These are phyloP conservation scores for Marasmarcha lunaedactyla DNA, from an alignment of 2,888 invertebrate genomes.

Conservation along the genomic window DNA sequence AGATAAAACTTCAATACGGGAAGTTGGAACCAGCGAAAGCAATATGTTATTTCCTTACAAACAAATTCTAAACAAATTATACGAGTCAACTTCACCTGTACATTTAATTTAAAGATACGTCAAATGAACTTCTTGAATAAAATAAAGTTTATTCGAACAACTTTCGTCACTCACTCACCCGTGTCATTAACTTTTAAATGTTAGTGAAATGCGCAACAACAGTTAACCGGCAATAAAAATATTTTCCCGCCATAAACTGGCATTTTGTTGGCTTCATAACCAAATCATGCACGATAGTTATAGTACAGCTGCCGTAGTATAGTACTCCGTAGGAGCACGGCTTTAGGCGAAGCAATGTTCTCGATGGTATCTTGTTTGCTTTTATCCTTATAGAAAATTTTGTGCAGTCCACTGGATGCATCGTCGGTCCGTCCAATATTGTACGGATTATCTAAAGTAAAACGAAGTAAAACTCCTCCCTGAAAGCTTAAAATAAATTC, in stretches of 20 bases:
- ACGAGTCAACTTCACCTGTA: no score
- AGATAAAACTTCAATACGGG: no score
- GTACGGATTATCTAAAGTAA: constrained; percentile 55
- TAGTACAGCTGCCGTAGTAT: background rate
- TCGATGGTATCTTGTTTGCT: constrained; percentile 67
- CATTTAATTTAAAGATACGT: no score
- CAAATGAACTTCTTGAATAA: no score
- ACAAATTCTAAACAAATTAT: no score
- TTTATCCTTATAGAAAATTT: constrained; percentile 70
- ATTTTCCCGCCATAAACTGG: background rate
- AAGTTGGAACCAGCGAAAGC: no score
- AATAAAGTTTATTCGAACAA: no score
- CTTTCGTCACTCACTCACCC: no score
- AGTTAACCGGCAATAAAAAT: background rate
- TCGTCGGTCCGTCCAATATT: constrained; percentile 65
- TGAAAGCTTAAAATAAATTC: constrained; percentile 27
- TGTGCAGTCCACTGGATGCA: constrained; percentile 66
- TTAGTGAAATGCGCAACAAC: no score
- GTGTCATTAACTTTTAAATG: no score
- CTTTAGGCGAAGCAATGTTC: constrained; percentile 31
- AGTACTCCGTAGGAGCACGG: background rate
- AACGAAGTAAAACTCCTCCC: constrained; percentile 45
- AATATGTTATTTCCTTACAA: no score
- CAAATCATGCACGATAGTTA: background rate
- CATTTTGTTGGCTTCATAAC: background rate